Percentiles rank a stretch among this genome's conserved stretches.
Conservation (phyloP, 2,888 invertebrate species). For the Drosophila conformis region DNA sequence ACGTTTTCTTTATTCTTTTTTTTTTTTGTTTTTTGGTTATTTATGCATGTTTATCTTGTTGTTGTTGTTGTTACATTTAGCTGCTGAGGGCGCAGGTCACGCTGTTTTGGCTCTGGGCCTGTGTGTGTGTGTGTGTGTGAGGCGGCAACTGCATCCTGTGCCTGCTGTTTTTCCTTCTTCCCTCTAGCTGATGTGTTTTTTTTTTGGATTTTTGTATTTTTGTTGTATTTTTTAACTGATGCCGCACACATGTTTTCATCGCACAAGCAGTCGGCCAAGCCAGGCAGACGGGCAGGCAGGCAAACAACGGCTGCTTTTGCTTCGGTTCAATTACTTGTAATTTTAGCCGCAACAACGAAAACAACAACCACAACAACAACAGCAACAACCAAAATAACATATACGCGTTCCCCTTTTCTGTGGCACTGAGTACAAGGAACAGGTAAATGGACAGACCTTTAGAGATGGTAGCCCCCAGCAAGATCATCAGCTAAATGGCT, state of each 20-base stretch:
- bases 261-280: slow-evolving; percentile 26
- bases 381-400: slow-evolving; percentile 18
- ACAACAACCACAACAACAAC: slow-evolving; percentile 37
- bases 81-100: slow-evolving; percentile 62
- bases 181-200: neutral
- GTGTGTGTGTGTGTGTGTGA: neutral
- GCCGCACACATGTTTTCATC: slow-evolving; percentile 56
- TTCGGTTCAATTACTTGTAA: slow-evolving; percentile 79
- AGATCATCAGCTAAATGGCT: slow-evolving; percentile 15
- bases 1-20: slow-evolving; percentile 2
- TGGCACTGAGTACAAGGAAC: slow-evolving; percentile 30
- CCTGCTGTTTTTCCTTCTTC: slow-evolving; percentile 40
- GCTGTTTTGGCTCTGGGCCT: slow-evolving; percentile 31
- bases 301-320: slow-evolving; percentile 30
- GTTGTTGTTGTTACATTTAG: slow-evolving; percentile 49
- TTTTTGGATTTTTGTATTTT: slow-evolving; percentile 7
- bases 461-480: slow-evolving; percentile 41
- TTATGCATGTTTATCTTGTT: slow-evolving; percentile 52
- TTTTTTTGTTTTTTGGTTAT: slow-evolving; percentile 24
- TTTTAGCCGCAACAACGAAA: slow-evolving; percentile 72
- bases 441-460: slow-evolving; percentile 43
- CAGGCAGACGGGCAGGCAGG: neutral
- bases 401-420: slow-evolving; percentile 40
- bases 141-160: slow-evolving; percentile 60
- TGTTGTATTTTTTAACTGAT: slow-evolving; percentile 45